Evolutionary conservation across 2,888 invertebrate genomes (phyloP), one percentile per base, ranked within the genome.

Genomic region (Xestoiulus laeticollis): DNA sequence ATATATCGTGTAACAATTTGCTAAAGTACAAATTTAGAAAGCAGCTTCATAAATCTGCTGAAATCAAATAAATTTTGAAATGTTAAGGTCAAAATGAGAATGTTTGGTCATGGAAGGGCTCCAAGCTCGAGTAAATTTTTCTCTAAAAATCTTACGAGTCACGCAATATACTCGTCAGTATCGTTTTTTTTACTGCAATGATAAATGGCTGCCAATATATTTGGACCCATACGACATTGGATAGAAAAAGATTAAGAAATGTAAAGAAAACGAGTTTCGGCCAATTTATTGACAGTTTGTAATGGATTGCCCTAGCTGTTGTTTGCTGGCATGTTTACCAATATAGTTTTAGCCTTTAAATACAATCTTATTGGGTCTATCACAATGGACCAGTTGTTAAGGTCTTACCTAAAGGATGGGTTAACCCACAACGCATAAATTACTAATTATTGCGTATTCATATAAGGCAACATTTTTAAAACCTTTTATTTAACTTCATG

Each of bases 261-360:
- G 78, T 30, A 78, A 78, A 78, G 14, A 26, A 30, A 78, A 26
- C 14, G 78, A 78, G 30, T 30, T 26, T 78, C n/a, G 78, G 26
- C 78, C 78, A 78, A 78, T 12, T 78, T 78, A 78, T 78, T 78
- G 78, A 78, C 78, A 78, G 14, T 26, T 78, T 78, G 30, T 78
- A 78, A 78, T 78, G 78, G 78, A 78, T 78, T 78, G 78, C 78
- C 1, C 78, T 78, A 30, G 78, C 26, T 30, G 26, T 30, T 78
- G 10, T 30, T 78, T 78, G 30, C 30, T 78, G 10, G 14, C 30
- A 22, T 26, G 26, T 68, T 68, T 68, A 78, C 30, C 14, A 30
- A 26, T 16, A 30, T 78, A 78, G 78, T 78, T 78, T 78, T 78
- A 30, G 30, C 14, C 30, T 78, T n/a, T 78, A 78, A 78, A 78